Evolutionary conservation across 2,113 vertebrate genomes (phyloP).

Genomic region (Myiopsitta monachus): DNA sequence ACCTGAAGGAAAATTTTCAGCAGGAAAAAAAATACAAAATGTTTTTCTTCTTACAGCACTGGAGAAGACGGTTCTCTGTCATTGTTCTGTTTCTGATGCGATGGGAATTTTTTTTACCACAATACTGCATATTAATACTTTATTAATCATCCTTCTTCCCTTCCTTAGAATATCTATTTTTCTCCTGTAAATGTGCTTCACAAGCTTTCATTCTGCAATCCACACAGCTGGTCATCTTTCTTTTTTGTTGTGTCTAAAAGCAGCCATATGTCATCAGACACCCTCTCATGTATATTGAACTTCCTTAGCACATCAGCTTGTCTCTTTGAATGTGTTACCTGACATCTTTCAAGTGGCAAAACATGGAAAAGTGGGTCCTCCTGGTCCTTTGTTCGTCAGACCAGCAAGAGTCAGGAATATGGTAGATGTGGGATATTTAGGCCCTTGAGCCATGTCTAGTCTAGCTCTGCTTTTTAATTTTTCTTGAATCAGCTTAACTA

Average conservation of each 20-base stretch:
- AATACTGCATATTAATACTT: slow-evolving; percentile 20
- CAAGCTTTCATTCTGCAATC: slow-evolving; percentile 36
- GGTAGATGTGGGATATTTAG: background rate
- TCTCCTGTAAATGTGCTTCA: slow-evolving; percentile 28
- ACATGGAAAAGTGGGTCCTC: background rate
- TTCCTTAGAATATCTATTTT: slow-evolving; percentile 18
- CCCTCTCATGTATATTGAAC: slow-evolving; percentile 58
- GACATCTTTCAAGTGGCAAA: slow-evolving; percentile 36
- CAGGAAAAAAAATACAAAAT: background rate
- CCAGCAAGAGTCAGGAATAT: background rate
- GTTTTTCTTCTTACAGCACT: background rate
- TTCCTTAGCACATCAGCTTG: slow-evolving; percentile 62
- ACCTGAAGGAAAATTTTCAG: background rate
- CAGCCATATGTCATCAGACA: slow-evolving; percentile 59
- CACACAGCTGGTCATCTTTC: slow-evolving; percentile 64
- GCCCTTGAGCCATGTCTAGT: background rate
- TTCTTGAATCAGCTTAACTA: background rate
- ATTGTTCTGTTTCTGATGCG: background rate
- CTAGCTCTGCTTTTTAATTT: background rate
- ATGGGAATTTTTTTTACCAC: background rate
- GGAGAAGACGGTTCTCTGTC: background rate
- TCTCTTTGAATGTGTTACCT: slow-evolving; percentile 57
- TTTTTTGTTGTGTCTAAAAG: slow-evolving; percentile 54
- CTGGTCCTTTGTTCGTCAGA: background rate
- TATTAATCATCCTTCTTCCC: slow-evolving; percentile 43